These are phyloP conservation scores for Muraenolepis orangiensis DNA, from an alignment of 2,797 vertebrate species.

Conservation along the genomic window DNA sequence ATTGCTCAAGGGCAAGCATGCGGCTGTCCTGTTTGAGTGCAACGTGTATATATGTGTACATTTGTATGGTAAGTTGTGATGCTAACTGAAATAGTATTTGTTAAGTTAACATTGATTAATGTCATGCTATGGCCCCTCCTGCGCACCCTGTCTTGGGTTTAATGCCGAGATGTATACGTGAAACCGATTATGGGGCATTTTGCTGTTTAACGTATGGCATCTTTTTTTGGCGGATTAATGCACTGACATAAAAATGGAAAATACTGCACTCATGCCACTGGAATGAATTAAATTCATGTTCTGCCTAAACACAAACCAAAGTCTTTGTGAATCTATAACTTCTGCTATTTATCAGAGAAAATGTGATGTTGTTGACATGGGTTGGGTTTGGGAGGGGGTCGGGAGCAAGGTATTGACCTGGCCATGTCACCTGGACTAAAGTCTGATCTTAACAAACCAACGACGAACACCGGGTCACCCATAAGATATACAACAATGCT, in stretches of 20 bases:
- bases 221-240: slow-evolving; percentile 48
- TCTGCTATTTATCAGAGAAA: not conserved
- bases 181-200: slow-evolving; percentile 37
- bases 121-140: slow-evolving; percentile 21
- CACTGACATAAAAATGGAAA: slow-evolving; percentile 55
- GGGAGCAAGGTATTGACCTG: not conserved
- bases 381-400: too few relatives aligned
- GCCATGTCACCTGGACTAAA: not conserved
- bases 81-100: slow-evolving; percentile 46
- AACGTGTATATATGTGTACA: slow-evolving; percentile 50
- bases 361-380: not conserved
- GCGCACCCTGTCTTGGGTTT: slow-evolving; percentile 6
- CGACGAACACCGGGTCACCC: not conserved
- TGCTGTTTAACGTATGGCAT: slow-evolving; percentile 18
- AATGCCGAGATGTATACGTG: slow-evolving; percentile 30
- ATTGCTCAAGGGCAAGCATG: slow-evolving; percentile 40
- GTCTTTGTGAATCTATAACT: slow-evolving; percentile 18
- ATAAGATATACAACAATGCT: not conserved
- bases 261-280: slow-evolving; percentile 52
- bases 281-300: slow-evolving; percentile 62
- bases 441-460: not conserved
- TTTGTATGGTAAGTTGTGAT: slow-evolving; percentile 45
- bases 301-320: slow-evolving; percentile 36
- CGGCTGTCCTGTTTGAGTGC: slow-evolving; percentile 27
- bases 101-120: slow-evolving; percentile 57